Percentiles rank a stretch among this genome's conserved stretches.
Evolutionary conservation across 2,888 invertebrate species (phyloP).

Genomic region (Erannis defoliaria): DNA sequence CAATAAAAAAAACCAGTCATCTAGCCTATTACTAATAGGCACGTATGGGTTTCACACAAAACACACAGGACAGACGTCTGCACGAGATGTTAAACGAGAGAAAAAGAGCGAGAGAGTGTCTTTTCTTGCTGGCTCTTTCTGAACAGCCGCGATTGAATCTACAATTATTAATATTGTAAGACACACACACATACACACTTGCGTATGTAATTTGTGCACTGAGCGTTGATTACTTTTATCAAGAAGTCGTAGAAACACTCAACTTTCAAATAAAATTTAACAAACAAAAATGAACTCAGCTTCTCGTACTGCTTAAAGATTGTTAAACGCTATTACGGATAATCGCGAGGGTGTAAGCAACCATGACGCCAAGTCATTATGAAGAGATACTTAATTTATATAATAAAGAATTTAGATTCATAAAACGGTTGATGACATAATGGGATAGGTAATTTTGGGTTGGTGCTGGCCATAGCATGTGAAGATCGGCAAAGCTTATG

Average conservation of each 20-base stretch:
- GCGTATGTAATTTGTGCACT: too few species aligned
- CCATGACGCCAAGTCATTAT: slow-evolving; percentile 72
- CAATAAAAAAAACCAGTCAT: too few species aligned
- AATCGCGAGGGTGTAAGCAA: slow-evolving; percentile 76
- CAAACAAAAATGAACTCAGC: slow-evolving; percentile 3
- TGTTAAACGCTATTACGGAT: slow-evolving; percentile 74
- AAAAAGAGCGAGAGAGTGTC: too few species aligned
- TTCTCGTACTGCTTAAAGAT: slow-evolving; percentile 49
- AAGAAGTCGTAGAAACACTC: not conserved
- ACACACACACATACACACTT: too few species aligned
- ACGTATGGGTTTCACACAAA: too few species aligned
- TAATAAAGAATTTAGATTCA: slow-evolving; percentile 80
- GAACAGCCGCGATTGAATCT: too few species aligned
- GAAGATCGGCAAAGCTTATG: slow-evolving; percentile 72
- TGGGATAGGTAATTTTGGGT: slow-evolving; percentile 79
- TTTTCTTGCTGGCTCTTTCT: too few species aligned
- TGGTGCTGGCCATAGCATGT: slow-evolving; percentile 66
- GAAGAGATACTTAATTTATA: slow-evolving; percentile 76
- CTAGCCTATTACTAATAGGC: too few species aligned
- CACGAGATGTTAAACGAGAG: too few species aligned
- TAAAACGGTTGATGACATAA: slow-evolving; percentile 85
- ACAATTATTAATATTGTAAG: too few species aligned
- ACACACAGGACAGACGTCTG: too few species aligned
- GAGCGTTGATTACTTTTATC: not conserved
- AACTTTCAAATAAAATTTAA: not conserved